Percentiles rank a stretch among this genome's conserved stretches.
phyloP scores from a whole-genome alignment of 2,888 invertebrate genomes.

The Galeopsomyia nigrocyanea region DNA sequence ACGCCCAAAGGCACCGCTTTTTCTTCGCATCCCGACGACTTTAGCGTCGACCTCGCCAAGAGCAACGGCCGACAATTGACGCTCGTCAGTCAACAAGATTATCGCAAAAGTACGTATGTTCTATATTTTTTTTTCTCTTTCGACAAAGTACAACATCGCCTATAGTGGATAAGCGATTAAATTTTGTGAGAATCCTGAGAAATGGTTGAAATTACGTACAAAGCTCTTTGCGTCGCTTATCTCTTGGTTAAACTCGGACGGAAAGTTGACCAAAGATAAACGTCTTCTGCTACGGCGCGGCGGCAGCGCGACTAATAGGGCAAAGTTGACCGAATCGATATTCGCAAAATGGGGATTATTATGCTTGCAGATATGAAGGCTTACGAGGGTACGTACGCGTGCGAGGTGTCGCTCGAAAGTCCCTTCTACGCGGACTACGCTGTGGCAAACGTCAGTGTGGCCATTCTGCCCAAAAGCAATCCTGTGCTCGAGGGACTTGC shows the following conservation, averaged over 20 bases:
- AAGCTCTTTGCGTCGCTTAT: no score
- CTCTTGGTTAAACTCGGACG: no score
- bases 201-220: no score
- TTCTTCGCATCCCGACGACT: constrained; percentile 41
- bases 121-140: neutral
- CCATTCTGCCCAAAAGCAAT: constrained; percentile 58
- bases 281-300: no score
- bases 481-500: constrained; percentile 62
- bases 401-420: constrained; percentile 63
- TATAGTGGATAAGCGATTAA: no score
- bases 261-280: no score
- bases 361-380: constrained; percentile 31
- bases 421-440: constrained; percentile 61
- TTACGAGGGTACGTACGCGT: constrained; percentile 60
- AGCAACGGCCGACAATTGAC: constrained; percentile 61
- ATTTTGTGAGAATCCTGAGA: no score
- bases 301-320: no score
- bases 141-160: no score
- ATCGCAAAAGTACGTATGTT: constrained; percentile 55
- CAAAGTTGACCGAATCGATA: neutral
- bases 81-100: constrained; percentile 55
- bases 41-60: constrained; percentile 58
- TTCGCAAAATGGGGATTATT: no score
- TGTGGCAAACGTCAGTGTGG: constrained; percentile 64
- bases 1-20: constrained; percentile 41